phyloP scores from a whole-genome alignment of 2,888 invertebrate species.

The Pterostichus madidus region DNA sequence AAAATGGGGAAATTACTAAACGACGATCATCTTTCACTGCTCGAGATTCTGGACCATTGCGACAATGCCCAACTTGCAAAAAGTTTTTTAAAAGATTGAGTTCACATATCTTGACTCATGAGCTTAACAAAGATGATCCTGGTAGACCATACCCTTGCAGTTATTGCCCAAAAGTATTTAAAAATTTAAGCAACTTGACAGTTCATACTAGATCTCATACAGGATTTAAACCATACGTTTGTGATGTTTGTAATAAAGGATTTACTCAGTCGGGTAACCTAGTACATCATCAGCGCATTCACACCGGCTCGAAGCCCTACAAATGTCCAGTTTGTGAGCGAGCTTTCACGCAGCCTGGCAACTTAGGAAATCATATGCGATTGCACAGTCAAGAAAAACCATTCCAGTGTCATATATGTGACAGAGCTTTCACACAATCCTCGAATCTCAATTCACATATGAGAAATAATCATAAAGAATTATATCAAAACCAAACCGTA shows the following conservation, averaged over 20 bases:
- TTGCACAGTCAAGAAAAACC: constrained; percentile 76
- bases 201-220: constrained; percentile 76
- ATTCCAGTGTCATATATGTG: constrained; percentile 76
- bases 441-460: constrained; percentile 76
- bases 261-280: constrained; percentile 76
- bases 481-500: constrained; percentile 17
- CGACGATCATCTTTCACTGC: constrained; percentile 66
- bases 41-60: constrained; percentile 75
- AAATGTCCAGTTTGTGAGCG: constrained; percentile 76
- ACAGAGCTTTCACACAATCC: constrained; percentile 76
- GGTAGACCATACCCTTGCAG: constrained; percentile 72
- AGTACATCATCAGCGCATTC: constrained; percentile 76
- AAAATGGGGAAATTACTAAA: constrained; percentile 9
- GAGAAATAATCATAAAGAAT: constrained; percentile 75
- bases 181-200: constrained; percentile 74
- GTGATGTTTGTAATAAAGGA: constrained; percentile 75
- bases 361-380: constrained; percentile 75
- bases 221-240: constrained; percentile 74
- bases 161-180: constrained; percentile 73
- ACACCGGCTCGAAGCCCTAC: constrained; percentile 76
- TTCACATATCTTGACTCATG: constrained; percentile 77
- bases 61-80: constrained; percentile 76
- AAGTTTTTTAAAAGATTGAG: constrained; percentile 76
- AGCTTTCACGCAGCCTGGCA: constrained; percentile 76
- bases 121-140: constrained; percentile 71